Evolutionary conservation across 2,113 vertebrate species (phyloP).

Genomic region (Butastur rufipennis): DNA sequence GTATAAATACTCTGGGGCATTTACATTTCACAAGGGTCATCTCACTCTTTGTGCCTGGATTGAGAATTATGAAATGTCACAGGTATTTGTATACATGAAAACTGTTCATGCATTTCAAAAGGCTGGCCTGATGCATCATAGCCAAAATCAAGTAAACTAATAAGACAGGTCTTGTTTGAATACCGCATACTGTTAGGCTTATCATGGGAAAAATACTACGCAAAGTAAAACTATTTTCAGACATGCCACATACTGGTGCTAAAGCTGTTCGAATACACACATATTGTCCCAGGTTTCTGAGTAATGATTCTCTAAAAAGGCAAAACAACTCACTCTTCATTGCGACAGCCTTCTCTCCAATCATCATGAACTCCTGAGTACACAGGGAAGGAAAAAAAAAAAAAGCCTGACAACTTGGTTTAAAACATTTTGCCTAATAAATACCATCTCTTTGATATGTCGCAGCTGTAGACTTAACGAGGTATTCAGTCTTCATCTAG

Average conservation of each 20-base stretch:
- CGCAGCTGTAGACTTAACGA: background rate
- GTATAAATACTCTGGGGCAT: background rate
- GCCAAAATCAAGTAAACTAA: background rate
- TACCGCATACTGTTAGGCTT: background rate
- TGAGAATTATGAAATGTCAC: background rate
- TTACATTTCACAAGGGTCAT: background rate
- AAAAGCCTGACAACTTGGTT: background rate
- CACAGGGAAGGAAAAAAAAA: background rate
- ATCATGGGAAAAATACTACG: background rate
- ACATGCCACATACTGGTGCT: background rate
- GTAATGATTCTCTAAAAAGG: background rate
- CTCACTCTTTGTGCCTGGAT: background rate
- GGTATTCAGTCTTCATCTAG: background rate
- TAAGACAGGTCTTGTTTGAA: background rate
- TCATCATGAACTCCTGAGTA: background rate
- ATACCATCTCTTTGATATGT: background rate
- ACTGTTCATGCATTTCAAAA: background rate
- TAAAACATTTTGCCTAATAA: background rate
- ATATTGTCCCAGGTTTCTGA: background rate
- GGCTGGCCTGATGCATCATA: background rate
- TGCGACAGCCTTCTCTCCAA: background rate
- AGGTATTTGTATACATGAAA: background rate
- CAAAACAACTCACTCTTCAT: background rate
- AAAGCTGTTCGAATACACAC: background rate
- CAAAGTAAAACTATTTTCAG: background rate